phyloP scores from a whole-genome alignment of 2,113 vertebrate species.

The Sinocyclocheilus rhinocerous region DNA sequence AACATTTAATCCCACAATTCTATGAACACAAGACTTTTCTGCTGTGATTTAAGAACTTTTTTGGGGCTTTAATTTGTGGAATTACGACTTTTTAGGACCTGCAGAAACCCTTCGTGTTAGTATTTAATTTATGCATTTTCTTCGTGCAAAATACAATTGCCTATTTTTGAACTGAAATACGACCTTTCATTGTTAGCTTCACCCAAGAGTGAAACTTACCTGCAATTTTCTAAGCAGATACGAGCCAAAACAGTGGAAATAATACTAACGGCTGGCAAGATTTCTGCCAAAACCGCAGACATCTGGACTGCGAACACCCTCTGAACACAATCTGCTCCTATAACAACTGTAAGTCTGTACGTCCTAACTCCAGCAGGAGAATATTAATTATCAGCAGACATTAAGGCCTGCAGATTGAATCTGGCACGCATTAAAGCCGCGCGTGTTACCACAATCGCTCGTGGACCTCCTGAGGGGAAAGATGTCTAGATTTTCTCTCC shows the following conservation, averaged over 20 bases:
- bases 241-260: not conserved
- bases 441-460: conserved; percentile 59
- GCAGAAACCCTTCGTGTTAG: not conserved
- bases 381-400: conserved; percentile 59
- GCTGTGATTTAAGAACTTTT: too few relatives aligned
- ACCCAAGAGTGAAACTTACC: not conserved
- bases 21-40: not conserved
- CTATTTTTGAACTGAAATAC: not conserved
- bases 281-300: not conserved
- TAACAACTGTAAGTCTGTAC: conserved; percentile 23
- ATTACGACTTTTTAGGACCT: not conserved
- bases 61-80: not conserved
- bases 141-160: not conserved
- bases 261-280: not conserved
- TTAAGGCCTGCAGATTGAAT: conserved; percentile 55
- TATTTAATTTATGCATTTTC: not conserved
- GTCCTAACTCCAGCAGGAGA: conserved; percentile 44
- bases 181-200: not conserved
- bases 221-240: not conserved
- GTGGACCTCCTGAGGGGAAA: conserved; percentile 57
- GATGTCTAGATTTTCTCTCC: conserved; percentile 46
- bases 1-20: not conserved
- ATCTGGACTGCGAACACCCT: not conserved
- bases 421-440: conserved; percentile 57
- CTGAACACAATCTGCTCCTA: conserved; percentile 13